These are phyloP conservation scores for Chanos chanos DNA, from an alignment of 2,797 vertebrate species.

Conservation along the genomic window DNA sequence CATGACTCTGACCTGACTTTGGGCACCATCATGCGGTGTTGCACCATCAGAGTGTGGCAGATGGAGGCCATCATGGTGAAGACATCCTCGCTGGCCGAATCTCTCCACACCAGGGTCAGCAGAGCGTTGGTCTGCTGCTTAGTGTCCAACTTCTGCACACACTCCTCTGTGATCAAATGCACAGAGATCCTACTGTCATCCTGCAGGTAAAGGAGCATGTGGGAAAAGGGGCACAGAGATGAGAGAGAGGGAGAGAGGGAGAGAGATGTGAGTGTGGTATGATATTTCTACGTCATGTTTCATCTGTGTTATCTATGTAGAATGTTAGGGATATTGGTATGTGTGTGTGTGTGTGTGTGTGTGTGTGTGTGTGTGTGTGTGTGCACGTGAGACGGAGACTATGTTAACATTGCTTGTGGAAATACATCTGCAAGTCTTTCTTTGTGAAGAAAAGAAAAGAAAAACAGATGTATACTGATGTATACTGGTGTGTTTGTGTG, in stretches of 20 bases:
- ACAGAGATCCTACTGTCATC: conserved; percentile 85
- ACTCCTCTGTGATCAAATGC: conserved; percentile 88
- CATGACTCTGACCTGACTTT: conserved; percentile 83
- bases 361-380: neutral
- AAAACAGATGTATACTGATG: neutral
- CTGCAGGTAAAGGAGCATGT: conserved; percentile 55
- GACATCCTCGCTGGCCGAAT: conserved; percentile 92
- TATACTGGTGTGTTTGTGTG: neutral
- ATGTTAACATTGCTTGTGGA: no score
- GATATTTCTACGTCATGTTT: no score
- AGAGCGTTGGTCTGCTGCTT: conserved; percentile 94
- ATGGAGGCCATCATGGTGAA: conserved; percentile 96
- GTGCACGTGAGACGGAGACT: no score
- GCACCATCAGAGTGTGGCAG: conserved; percentile 97
- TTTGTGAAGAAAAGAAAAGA: no score
- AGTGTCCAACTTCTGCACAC: conserved; percentile 91
- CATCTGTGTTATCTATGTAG: no score
- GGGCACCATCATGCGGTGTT: conserved; percentile 97
- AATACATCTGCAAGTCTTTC: no score
- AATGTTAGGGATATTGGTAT: no score
- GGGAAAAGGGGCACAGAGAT: neutral
- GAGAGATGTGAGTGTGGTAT: no score
- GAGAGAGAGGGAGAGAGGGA: neutral
- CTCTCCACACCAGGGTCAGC: conserved; percentile 93
- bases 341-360: neutral